Conservation (phyloP, 2,113 vertebrate species). For the Puntigrus tetrazona region DNA sequence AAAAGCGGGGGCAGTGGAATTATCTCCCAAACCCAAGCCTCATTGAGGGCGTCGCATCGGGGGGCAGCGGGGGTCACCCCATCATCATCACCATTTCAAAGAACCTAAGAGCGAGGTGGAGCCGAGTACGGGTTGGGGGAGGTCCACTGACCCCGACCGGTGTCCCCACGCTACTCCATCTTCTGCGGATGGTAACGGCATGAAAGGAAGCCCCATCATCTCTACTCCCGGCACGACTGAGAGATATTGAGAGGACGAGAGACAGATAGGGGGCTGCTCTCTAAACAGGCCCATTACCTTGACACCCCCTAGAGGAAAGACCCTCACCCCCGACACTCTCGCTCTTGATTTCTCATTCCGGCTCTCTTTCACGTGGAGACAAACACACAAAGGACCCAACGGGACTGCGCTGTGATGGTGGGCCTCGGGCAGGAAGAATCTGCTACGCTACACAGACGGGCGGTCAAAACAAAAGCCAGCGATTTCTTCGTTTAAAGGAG, state of each 20-base stretch:
- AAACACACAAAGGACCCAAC: conserved; percentile 31
- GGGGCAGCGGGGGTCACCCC: conserved; percentile 43
- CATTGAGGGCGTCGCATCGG: conserved; percentile 18
- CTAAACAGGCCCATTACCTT: conserved; percentile 37
- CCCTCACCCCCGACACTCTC: conserved; percentile 33
- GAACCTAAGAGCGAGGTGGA: conserved; percentile 27
- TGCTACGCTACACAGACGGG: conserved; percentile 41
- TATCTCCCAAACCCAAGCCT: conserved; percentile 40
- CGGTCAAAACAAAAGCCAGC: conserved; percentile 46
- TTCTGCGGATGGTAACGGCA: conserved; percentile 38
- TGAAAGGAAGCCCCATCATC: conserved; percentile 43
- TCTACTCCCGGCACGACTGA: conserved; percentile 22
- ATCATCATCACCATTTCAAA: conserved; percentile 58
- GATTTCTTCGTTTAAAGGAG: conserved; percentile 22
- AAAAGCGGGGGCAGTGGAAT: conserved; percentile 37
- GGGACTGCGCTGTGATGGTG: conserved; percentile 12
- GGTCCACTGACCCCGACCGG: conserved; percentile 43
- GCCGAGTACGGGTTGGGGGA: conserved; percentile 1
- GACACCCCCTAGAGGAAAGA: conserved; percentile 41
- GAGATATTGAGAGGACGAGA: conserved; percentile 22
- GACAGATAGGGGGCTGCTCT: conserved; percentile 12
- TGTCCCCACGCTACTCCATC: conserved; percentile 47
- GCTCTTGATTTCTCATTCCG: conserved; percentile 11
- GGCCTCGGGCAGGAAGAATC: conserved; percentile 42
- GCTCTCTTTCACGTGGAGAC: conserved; percentile 24